Base-by-base conservation (phyloP, 2,888 invertebrate species). In the Rhingia campestris region DNA sequence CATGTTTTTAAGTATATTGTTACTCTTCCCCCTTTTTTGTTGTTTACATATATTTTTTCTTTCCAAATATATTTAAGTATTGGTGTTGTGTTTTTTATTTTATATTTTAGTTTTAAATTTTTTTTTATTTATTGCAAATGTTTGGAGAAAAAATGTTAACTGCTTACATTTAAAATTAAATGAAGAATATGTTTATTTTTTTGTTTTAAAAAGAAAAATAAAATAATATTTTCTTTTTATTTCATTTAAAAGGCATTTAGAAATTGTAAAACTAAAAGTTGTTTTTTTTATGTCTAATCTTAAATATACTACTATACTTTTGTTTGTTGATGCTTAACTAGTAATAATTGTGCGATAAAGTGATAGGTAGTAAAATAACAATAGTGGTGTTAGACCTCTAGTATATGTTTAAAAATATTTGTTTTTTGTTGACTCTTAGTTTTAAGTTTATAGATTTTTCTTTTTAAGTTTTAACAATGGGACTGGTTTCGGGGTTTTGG, bases 261-360 rank as follows among this genome's bases (percentile, higher is more conserved):
- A 75, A 70, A 72, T 63, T 64, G 58, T 64, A 53, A 41, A 85
- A 75, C 67, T 63, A 47, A 70, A 72, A 53, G 6, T 35, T 54
- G 63, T 9, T 6, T 70, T 49, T 54, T 69, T 41, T 43, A 41
- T 59, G 14, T 51, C 73, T 73, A 70, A 33, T 66, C 70, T 59
- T 80, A 80, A 53, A 75, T 41, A 59, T 74, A 76, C 4, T 69
- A 14, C 76, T 70, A 51, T 63, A 39, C 32, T 54, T 49, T 49
- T 10, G 22, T 22, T 64, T 47, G 3, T 56, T 72, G 69, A 76
- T 76, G 72, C 66, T 72, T 85, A 75, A 81, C 70, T 61, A 81
- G 41, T 72, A 70, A 67, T 85, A 85, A 81, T 85, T 85, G 85
- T 85, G 85, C 85, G 85, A 85, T 85, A 85, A 81, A 76, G 85